phyloP scores from a whole-genome alignment of 2,797 vertebrate species.

The Lepidocolaptes lacrymiger region DNA sequence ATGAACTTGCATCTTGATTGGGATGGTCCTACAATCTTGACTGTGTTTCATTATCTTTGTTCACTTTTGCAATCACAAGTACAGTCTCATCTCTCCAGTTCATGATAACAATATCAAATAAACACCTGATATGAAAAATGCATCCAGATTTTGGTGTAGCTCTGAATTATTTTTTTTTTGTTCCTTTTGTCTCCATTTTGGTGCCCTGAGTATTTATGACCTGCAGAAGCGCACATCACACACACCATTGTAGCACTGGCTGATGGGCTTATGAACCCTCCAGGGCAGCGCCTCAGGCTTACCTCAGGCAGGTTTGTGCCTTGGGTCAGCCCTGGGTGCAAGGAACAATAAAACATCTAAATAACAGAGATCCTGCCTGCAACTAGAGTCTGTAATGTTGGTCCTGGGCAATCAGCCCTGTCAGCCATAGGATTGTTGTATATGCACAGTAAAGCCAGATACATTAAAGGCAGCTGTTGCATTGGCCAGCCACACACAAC shows the following conservation, averaged over 20 bases:
- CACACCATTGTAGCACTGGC: neutral
- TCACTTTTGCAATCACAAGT: neutral
- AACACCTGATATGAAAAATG: neutral
- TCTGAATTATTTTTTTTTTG: neutral
- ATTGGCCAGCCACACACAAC: neutral
- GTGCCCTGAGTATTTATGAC: neutral
- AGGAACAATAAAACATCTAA: neutral
- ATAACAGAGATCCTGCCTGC: neutral
- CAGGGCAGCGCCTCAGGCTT: neutral
- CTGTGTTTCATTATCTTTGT: neutral
- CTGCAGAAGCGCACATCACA: neutral
- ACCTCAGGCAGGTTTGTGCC: neutral
- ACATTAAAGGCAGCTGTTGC: neutral
- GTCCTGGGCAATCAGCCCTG: neutral
- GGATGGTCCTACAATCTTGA: neutral
- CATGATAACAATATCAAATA: neutral
- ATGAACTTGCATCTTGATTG: rapidly evolving
- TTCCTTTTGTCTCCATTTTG: neutral
- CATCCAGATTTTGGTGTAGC: neutral
- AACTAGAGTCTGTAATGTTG: neutral
- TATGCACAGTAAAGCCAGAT: neutral
- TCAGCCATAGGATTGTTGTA: neutral
- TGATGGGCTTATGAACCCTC: neutral
- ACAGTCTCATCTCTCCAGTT: neutral
- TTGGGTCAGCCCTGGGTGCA: neutral